A percentile compares a stretch with the other conserved stretches of the same genome.
These are phyloP conservation scores for Ennomos erosarius DNA, from an alignment of 2,888 invertebrate genomes.

Conservation along the genomic window DNA sequence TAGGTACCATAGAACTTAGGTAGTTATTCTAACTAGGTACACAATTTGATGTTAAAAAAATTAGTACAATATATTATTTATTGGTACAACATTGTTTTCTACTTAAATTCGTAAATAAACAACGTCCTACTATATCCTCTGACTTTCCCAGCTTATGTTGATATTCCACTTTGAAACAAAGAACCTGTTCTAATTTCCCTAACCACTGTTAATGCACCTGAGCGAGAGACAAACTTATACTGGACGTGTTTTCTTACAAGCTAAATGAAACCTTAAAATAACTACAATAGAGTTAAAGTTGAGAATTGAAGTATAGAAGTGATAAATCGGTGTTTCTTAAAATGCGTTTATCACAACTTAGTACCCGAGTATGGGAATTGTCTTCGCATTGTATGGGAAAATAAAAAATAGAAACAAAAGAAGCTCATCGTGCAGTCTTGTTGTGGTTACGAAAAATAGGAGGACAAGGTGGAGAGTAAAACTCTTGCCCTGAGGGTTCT, in stretches of 20 bases:
- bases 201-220: slow-evolving; percentile 26
- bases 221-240: slow-evolving; percentile 17
- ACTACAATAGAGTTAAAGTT: slow-evolving; percentile 2
- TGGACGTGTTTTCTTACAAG: neutral
- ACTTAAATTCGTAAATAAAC: too few relatives aligned
- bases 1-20: too few relatives aligned
- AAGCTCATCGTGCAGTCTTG: too few relatives aligned
- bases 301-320: neutral
- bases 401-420: neutral
- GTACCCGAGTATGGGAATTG: slow-evolving; percentile 55
- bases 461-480: too few relatives aligned
- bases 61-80: too few relatives aligned
- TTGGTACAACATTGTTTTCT: too few relatives aligned
- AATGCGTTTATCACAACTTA: slow-evolving; percentile 55
- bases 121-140: neutral
- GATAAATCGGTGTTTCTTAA: slow-evolving; percentile 23
- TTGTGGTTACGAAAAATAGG: too few relatives aligned
- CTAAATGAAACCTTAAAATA: neutral
- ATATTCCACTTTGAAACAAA: slow-evolving; percentile 25
- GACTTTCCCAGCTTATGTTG: slow-evolving; percentile 22
- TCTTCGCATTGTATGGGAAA: slow-evolving; percentile 42
- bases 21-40: too few relatives aligned
- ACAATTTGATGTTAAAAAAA: too few relatives aligned
- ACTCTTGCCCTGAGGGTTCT: too few relatives aligned
- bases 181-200: slow-evolving; percentile 32